Conservation (phyloP, 1,140 invertebrate species). For the Drosophila sp. region DNA sequence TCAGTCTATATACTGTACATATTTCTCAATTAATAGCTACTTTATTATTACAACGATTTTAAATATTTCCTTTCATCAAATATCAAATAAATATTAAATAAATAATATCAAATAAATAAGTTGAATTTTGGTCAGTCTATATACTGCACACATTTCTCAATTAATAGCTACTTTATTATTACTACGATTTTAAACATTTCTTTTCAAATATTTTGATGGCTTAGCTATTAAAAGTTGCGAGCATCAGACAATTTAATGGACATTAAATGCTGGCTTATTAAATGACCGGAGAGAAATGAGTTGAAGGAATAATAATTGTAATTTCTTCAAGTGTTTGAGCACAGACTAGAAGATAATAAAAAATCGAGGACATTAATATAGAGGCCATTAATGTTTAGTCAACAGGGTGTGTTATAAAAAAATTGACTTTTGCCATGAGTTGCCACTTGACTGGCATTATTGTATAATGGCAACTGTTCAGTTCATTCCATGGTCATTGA, state of each 20-base stretch:
- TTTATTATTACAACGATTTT: no score
- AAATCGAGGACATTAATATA: constrained; percentile 14
- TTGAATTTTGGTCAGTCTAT: no score
- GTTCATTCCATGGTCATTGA: neutral
- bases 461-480: constrained; percentile 1
- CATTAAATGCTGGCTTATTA: constrained; percentile 17
- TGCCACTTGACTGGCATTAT: constrained; percentile 29
- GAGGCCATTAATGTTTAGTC: constrained; percentile 14
- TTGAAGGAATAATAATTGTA: constrained; percentile 19
- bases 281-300: constrained; percentile 34
- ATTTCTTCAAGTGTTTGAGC: constrained; percentile 21
- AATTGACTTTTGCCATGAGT: constrained; percentile 41
- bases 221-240: neutral
- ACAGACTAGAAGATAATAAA: constrained; percentile 2
- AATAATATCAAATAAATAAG: no score
- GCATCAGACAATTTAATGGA: constrained; percentile 12
- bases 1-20: no score
- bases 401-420: constrained; percentile 17
- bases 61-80: no score
- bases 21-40: no score
- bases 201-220: neutral
- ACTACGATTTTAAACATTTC: neutral
- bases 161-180: no score
- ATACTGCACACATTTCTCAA: no score
- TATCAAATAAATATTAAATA: no score